Percentiles rank a stretch among this genome's conserved stretches.
These are phyloP conservation scores for Anoplopoma fimbria DNA, from an alignment of 2,113 vertebrate species.

Conservation along the genomic window DNA sequence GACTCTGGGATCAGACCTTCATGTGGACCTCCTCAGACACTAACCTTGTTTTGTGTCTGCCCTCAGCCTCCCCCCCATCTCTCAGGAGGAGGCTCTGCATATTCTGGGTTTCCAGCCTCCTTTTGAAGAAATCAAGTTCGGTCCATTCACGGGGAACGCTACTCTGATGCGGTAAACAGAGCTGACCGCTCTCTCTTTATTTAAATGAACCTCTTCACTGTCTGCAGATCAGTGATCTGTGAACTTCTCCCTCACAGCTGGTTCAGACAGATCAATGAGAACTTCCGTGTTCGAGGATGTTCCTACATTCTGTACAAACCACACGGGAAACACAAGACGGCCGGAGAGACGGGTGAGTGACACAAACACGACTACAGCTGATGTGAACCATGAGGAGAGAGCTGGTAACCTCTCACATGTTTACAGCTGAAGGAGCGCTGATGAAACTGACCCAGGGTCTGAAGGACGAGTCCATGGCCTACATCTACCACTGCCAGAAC, in stretches of 20 bases:
- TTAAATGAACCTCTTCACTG: not conserved
- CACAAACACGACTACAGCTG: too few species aligned
- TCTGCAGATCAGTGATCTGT: not conserved
- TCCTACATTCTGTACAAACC: constrained; percentile 98
- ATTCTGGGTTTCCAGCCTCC: constrained; percentile 97
- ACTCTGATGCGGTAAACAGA: constrained; percentile 93
- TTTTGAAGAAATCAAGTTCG: constrained; percentile 98
- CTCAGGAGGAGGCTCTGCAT: constrained; percentile 96
- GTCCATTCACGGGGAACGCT: constrained; percentile 98
- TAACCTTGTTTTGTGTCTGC: constrained; percentile 68
- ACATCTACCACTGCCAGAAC: constrained; percentile 99
- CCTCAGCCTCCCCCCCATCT: constrained; percentile 93
- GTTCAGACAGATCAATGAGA: constrained; percentile 99
- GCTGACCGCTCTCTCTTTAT: not conserved
- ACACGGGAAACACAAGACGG: constrained; percentile 98
- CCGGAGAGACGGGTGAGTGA: constrained; percentile 94
- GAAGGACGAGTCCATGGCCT: constrained; percentile 95
- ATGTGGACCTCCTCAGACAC: not conserved
- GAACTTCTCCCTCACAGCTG: constrained; percentile 84
- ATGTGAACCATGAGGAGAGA: too few species aligned
- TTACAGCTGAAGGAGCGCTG: constrained; percentile 92
- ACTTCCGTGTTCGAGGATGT: constrained; percentile 95
- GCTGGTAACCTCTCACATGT: not conserved
- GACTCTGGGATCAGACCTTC: not conserved
- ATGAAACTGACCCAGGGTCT: constrained; percentile 93